phyloP scores from a whole-genome alignment of 1,140 invertebrate genomes.

The Tenebrio molitor region DNA sequence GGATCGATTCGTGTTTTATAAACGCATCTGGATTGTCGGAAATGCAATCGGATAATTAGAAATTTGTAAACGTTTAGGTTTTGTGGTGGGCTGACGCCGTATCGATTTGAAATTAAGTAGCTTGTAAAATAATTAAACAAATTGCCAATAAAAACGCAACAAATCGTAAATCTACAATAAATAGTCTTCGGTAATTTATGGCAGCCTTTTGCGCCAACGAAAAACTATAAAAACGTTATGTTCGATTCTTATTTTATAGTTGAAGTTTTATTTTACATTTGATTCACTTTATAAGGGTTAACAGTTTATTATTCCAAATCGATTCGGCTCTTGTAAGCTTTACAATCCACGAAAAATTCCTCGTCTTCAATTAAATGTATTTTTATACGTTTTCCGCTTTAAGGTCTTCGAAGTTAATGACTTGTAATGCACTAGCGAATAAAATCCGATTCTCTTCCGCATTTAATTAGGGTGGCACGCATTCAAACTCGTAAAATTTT shows the following conservation, averaged over 20 bases:
- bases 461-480: background rate
- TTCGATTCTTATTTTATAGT: constrained; percentile 30
- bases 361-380: constrained; percentile 27
- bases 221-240: constrained; percentile 33
- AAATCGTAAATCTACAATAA: constrained; percentile 23
- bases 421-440: background rate
- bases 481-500: background rate
- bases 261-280: constrained; percentile 38
- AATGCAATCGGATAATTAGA: constrained; percentile 24
- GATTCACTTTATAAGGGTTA: constrained; percentile 30
- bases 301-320: constrained; percentile 28
- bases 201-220: background rate
- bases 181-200: constrained; percentile 18
- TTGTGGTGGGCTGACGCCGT: background rate
- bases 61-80: constrained; percentile 23
- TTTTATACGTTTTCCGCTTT: constrained; percentile 9
- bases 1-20: constrained; percentile 38
- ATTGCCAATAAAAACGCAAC: constrained; percentile 15
- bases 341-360: constrained; percentile 29
- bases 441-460: background rate
- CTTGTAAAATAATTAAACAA: constrained; percentile 32
- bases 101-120: constrained; percentile 9
- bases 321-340: constrained; percentile 26
- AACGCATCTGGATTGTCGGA: background rate
- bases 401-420: constrained; percentile 1